Conservation (phyloP, 1,140 invertebrate species). For the Dryas iulia region DNA sequence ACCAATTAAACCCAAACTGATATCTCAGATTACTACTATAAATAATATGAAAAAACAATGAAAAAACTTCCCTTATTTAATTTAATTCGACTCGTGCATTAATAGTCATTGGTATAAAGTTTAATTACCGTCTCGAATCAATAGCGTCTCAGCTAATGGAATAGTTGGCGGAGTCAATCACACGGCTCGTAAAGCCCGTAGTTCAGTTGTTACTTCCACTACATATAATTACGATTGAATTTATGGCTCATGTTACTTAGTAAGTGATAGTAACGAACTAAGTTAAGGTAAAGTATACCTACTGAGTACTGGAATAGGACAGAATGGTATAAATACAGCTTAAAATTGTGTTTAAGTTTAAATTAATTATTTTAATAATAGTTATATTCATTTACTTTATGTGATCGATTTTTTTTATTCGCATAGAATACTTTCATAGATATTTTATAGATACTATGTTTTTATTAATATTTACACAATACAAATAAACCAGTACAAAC, state of each 20-base stretch:
- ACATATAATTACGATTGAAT: conserved; percentile 77
- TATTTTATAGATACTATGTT: no score
- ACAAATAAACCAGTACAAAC: no score
- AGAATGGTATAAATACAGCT: background rate
- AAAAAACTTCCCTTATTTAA: background rate
- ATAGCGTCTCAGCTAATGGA: conserved; percentile 46
- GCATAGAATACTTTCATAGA: no score
- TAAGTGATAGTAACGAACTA: background rate
- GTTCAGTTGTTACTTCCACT: conserved; percentile 73
- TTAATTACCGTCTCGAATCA: conserved; percentile 50
- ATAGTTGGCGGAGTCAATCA: conserved; percentile 63
- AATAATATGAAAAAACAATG: background rate
- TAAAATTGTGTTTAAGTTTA: background rate
- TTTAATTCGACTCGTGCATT: conserved; percentile 12
- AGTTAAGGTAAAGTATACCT: background rate
- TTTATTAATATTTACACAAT: no score
- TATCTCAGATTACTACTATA: background rate
- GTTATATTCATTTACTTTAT: no score
- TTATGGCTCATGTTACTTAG: conserved; percentile 49
- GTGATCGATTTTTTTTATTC: no score
- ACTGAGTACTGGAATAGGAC: background rate
- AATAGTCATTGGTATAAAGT: conserved; percentile 30
- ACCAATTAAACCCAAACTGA: no score
- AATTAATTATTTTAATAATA: background rate
- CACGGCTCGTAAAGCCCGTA: conserved; percentile 60